Percentiles rank a stretch among this genome's conserved stretches.
These are phyloP conservation scores for Pterostichus madidus DNA, from an alignment of 2,888 invertebrate genomes.

Conservation along the genomic window DNA sequence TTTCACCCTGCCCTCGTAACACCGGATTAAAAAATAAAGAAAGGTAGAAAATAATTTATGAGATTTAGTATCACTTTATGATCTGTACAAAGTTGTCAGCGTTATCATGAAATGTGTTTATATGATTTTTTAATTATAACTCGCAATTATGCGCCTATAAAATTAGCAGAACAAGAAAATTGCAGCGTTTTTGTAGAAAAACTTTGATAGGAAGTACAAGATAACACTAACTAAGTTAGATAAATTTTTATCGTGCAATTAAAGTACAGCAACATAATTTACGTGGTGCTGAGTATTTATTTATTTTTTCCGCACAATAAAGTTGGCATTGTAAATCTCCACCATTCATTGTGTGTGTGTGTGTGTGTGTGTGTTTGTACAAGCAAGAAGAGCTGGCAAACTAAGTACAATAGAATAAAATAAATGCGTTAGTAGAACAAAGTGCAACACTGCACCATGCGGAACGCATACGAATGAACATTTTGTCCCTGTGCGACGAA, in stretches of 20 bases:
- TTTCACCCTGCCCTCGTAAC: no score
- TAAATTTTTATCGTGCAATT: conserved; percentile 57
- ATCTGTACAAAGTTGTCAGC: background rate
- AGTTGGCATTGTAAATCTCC: conserved; percentile 55
- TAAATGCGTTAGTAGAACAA: conserved; percentile 61
- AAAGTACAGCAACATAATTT: conserved; percentile 51
- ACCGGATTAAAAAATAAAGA: no score
- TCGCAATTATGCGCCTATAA: conserved; percentile 36
- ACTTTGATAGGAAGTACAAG: conserved; percentile 20
- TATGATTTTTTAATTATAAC: conserved; percentile 24
- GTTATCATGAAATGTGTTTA: background rate
- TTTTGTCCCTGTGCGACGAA: conserved; percentile 5
- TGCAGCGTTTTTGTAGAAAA: conserved; percentile 1
- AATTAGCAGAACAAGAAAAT: conserved; percentile 49
- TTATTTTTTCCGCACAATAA: conserved; percentile 64
- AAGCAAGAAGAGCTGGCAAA: conserved; percentile 34
- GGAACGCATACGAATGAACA: conserved; percentile 32
- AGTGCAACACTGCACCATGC: conserved; percentile 37
- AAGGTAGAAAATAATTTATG: background rate
- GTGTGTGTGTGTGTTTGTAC: background rate
- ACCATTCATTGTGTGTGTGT: conserved; percentile 20
- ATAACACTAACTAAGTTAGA: conserved; percentile 56
- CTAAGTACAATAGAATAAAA: conserved; percentile 54
- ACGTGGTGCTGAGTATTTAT: conserved; percentile 60
- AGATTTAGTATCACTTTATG: background rate